Conservation (phyloP, 2,888 invertebrate genomes). For the Tillus elongatus region DNA sequence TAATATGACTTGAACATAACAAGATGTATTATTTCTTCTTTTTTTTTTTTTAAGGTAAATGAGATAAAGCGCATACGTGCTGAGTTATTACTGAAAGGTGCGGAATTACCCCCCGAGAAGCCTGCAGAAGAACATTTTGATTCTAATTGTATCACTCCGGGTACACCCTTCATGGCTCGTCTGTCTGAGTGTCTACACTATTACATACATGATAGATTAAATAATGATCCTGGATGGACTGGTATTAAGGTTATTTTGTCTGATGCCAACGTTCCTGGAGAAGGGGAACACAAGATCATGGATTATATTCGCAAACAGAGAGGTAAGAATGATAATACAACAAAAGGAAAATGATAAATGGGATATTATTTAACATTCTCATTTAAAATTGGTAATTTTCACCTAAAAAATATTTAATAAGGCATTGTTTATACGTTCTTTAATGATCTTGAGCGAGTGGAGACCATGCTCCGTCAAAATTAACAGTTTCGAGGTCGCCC, state of each 20-base stretch:
- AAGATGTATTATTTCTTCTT: too few relatives aligned
- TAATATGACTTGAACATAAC: too few relatives aligned
- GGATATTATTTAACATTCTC: not conserved
- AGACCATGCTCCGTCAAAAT: too few relatives aligned
- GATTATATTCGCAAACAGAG: slow-evolving; percentile 95
- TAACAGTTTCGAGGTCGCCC: too few relatives aligned
- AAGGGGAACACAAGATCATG: slow-evolving; percentile 85
- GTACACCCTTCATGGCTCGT: slow-evolving; percentile 95
- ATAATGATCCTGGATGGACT: slow-evolving; percentile 92
- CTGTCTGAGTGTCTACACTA: slow-evolving; percentile 78
- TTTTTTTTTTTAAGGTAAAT: too few relatives aligned
- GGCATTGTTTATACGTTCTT: too few relatives aligned
- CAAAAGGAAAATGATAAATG: not conserved
- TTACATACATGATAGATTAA: slow-evolving; percentile 80
- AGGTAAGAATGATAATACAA: slow-evolving; percentile 45
- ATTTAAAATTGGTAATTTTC: too few relatives aligned
- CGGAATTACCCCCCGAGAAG: slow-evolving; percentile 75
- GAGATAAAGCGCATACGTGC: slow-evolving; percentile 74
- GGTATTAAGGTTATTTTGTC: slow-evolving; percentile 92
- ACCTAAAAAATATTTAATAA: too few relatives aligned
- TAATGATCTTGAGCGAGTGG: too few relatives aligned
- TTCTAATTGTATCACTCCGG: slow-evolving; percentile 98
- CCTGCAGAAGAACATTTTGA: slow-evolving; percentile 92
- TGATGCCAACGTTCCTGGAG: slow-evolving; percentile 96
- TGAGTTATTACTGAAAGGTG: slow-evolving; percentile 64